A percentile compares a stretch with the other conserved stretches of the same genome.
Conservation (phyloP, 2,113 vertebrate species). For the Crotalus helleri region DNA sequence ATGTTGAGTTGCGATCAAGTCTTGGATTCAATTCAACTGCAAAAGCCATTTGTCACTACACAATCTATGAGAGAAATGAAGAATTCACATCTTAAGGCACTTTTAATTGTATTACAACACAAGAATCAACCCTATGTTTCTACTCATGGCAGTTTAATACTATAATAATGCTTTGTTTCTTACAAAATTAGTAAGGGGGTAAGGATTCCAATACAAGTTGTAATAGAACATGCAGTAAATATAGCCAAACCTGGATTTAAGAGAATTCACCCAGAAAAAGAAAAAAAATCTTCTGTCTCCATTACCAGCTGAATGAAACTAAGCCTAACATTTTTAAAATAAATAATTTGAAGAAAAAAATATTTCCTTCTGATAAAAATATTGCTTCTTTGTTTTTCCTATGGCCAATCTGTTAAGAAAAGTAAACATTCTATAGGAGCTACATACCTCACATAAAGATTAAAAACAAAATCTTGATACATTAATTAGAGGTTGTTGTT, state of each 20-base stretch:
- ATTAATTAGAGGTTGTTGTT: not conserved
- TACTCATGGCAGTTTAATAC: not conserved
- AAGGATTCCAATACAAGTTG: not conserved
- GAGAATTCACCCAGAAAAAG: not conserved
- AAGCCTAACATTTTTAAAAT: not conserved
- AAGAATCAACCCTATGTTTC: not conserved
- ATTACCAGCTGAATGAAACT: not conserved
- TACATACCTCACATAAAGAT: not conserved
- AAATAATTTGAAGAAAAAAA: not conserved
- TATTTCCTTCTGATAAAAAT: not conserved
- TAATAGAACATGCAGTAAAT: not conserved
- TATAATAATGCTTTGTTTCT: not conserved
- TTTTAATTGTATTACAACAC: not conserved
- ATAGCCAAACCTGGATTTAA: not conserved
- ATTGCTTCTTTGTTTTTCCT: not conserved
- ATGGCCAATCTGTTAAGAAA: not conserved
- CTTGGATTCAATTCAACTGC: not conserved
- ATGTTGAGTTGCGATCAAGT: not conserved
- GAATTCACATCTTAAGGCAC: not conserved
- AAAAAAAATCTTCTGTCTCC: not conserved
- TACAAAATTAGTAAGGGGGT: not conserved
- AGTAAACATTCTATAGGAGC: not conserved
- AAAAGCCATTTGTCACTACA: not conserved
- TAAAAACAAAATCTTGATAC: not conserved
- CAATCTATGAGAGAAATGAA: not conserved